Evolutionary conservation across 2,888 invertebrate species (phyloP).

Genomic region (Hemithea aestivaria): DNA sequence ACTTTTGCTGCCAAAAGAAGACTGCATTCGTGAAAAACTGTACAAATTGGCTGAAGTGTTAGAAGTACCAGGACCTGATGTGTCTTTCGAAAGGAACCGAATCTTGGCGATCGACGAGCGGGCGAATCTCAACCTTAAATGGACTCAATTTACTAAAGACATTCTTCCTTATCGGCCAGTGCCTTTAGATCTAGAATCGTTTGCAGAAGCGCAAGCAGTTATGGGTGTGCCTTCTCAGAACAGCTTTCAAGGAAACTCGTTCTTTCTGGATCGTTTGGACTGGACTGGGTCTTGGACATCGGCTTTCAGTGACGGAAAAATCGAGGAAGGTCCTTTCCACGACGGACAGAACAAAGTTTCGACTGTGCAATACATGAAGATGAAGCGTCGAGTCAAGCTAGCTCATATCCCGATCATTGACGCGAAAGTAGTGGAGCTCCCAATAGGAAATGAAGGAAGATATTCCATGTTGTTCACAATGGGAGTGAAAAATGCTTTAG

Average conservation of each 20-base stretch:
- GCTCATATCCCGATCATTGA: conserved; percentile 7
- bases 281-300: conserved; percentile 29
- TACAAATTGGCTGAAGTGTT: no score
- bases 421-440: conserved; percentile 25
- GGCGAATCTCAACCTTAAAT: no score
- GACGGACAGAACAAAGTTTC: conserved; percentile 23
- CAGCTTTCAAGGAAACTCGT: no score
- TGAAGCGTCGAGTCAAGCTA: conserved; percentile 21
- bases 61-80: no score
- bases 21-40: no score
- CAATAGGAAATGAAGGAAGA: conserved; percentile 22
- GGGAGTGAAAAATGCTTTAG: no score
- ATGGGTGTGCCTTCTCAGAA: no score
- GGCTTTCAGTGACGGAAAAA: conserved; percentile 24
- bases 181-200: no score
- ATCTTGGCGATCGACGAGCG: no score
- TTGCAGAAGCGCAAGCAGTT: no score
- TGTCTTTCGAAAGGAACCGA: no score
- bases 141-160: conserved; percentile 13
- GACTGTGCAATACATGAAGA: conserved; percentile 29
- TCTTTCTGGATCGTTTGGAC: conserved; percentile 3
- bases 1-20: no score
- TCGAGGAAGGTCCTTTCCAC: conserved; percentile 28
- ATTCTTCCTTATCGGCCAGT: conserved; percentile 15
- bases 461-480: conserved; percentile 25